These are phyloP conservation scores for Plemyria rubiginata DNA, from an alignment of 2,888 invertebrate genomes.

Conservation along the genomic window DNA sequence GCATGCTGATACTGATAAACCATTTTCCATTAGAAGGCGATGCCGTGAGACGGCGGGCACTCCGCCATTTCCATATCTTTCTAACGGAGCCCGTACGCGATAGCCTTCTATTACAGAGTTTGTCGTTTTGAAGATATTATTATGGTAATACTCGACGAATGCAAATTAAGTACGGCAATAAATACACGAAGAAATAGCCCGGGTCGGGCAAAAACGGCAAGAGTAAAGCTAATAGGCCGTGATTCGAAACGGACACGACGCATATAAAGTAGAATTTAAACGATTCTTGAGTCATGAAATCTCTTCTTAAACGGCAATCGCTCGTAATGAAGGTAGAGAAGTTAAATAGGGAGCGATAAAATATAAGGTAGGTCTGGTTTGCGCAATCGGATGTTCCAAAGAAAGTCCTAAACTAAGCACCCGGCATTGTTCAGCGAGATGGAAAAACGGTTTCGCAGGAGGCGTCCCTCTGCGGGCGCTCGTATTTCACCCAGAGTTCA, in stretches of 20 bases:
- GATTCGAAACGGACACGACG: slow-evolving; percentile 56
- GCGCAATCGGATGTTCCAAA: slow-evolving; percentile 56
- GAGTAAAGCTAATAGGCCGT: slow-evolving; percentile 56
- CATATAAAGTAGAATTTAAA: slow-evolving; percentile 55
- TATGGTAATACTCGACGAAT: slow-evolving; percentile 72
- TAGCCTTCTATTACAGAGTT: slow-evolving; percentile 70
- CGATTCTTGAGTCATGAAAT: slow-evolving; percentile 50
- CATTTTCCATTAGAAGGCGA: slow-evolving; percentile 73
- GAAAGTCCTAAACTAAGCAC: slow-evolving; percentile 71
- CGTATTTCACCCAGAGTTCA: slow-evolving; percentile 82
- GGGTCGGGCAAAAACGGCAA: slow-evolving; percentile 59
- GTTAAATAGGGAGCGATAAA: slow-evolving; percentile 41
- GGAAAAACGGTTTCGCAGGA: slow-evolving; percentile 79
- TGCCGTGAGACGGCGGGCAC: slow-evolving; percentile 48
- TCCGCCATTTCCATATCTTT: slow-evolving; percentile 70
- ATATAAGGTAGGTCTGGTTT: slow-evolving; percentile 34
- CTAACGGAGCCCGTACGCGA: slow-evolving; percentile 59
- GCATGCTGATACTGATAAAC: slow-evolving; percentile 76
- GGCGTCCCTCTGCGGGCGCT: slow-evolving; percentile 73
- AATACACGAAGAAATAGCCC: slow-evolving; percentile 65
- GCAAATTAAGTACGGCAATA: slow-evolving; percentile 75
- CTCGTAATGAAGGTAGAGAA: slow-evolving; percentile 40
- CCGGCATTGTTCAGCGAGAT: slow-evolving; percentile 75
- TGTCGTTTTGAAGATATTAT: slow-evolving; percentile 74
- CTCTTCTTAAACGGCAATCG: slow-evolving; percentile 41